phyloP scores from a whole-genome alignment of 2,888 invertebrate species.

The Platycnemis pennipes region DNA sequence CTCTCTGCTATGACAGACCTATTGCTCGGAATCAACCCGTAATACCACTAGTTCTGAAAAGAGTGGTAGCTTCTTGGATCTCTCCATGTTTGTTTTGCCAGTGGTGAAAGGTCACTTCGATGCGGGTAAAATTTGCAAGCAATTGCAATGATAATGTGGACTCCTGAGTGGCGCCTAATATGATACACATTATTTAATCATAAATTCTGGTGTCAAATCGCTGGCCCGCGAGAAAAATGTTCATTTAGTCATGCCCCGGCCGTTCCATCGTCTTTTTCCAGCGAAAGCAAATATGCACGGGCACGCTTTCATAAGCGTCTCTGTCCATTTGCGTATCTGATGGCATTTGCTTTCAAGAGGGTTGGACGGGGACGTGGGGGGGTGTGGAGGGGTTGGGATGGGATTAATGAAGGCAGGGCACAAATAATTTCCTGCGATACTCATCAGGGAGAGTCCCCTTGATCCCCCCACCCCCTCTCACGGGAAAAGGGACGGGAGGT shows the following conservation, averaged over 20 bases:
- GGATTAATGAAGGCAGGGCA: constrained; percentile 11
- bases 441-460: neutral
- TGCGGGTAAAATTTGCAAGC: neutral
- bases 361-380: no score
- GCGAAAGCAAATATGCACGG: neutral
- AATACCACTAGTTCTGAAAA: neutral
- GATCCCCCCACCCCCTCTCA: neutral
- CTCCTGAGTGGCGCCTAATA: neutral
- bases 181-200: neutral
- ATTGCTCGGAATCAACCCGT: neutral
- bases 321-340: constrained; percentile 8
- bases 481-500: neutral
- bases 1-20: no score
- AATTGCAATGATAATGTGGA: neutral
- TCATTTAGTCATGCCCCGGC: neutral
- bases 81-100: neutral
- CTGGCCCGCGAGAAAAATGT: neutral
- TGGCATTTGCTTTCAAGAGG: neutral
- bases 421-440: constrained; percentile 15
- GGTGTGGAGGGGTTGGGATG: neutral
- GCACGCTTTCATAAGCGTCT: constrained; percentile 4
- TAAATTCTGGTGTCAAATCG: neutral
- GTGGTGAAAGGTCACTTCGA: neutral
- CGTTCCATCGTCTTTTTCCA: neutral
- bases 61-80: neutral